Percentiles rank a stretch among this genome's conserved stretches.
These are phyloP conservation scores for Anarsia innoxiella DNA, from an alignment of 2,888 invertebrate species.

Conservation along the genomic window DNA sequence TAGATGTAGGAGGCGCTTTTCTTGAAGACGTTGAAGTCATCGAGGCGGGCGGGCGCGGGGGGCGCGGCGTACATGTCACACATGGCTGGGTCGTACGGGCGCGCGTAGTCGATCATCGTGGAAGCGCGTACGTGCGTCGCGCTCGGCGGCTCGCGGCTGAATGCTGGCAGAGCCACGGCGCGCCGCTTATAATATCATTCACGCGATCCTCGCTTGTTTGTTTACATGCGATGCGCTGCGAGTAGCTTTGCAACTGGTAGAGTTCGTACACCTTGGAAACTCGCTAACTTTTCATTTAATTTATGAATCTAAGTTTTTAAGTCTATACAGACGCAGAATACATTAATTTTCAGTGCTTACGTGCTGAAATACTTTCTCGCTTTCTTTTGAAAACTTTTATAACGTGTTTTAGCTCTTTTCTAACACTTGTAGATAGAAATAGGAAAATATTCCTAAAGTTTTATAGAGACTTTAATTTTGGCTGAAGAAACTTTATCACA, in stretches of 20 bases:
- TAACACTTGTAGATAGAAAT: too few species aligned
- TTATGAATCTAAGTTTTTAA: too few species aligned
- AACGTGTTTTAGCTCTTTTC: too few species aligned
- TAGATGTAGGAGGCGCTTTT: conserved; percentile 55
- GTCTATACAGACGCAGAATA: too few species aligned
- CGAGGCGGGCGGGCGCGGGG: conserved; percentile 60
- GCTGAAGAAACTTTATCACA: too few species aligned
- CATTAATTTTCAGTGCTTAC: too few species aligned
- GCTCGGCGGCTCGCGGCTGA: conserved; percentile 31
- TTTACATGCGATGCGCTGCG: conserved; percentile 42
- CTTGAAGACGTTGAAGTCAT: conserved; percentile 66
- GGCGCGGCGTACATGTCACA: conserved; percentile 55
- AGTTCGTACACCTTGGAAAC: too few species aligned
- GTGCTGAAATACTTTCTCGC: too few species aligned
- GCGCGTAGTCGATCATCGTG: conserved; percentile 65
- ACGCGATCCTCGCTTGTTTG: conserved; percentile 46
- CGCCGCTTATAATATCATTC: conserved; percentile 40
- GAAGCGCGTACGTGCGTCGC: conserved; percentile 42
- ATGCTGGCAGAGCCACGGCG: conserved; percentile 29
- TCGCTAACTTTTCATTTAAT: too few species aligned
- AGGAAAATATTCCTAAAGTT: too few species aligned
- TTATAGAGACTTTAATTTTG: too few species aligned
- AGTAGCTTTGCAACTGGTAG: conserved; percentile 7
- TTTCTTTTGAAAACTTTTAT: too few species aligned
- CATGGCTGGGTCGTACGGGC: conserved; percentile 64